Evolutionary conservation across 2,888 invertebrate species (phyloP).

Genomic region (Drosophila colorata): DNA sequence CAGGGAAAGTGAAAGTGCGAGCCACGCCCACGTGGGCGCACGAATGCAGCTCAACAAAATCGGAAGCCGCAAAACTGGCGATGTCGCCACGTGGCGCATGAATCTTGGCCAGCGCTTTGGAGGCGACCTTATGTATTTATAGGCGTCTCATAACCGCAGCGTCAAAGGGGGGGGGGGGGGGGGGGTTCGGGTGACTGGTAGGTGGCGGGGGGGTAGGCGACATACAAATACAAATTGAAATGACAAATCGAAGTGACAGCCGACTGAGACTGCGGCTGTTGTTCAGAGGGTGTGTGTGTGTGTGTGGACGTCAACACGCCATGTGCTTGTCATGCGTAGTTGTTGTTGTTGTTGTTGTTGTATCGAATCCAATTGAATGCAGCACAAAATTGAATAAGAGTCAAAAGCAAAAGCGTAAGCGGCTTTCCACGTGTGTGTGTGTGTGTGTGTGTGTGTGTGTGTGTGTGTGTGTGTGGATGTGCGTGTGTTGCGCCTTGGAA

Average conservation of each 20-base stretch:
- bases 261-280: conserved; percentile 8
- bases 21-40: conserved; percentile 7
- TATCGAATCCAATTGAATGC: conserved; percentile 76
- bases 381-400: conserved; percentile 77
- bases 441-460: conserved; percentile 13
- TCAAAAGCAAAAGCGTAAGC: conserved; percentile 76
- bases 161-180: not conserved
- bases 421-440: conserved; percentile 50
- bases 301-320: conserved; percentile 23
- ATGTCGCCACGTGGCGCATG: conserved; percentile 33
- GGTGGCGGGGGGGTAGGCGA: not conserved
- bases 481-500: conserved; percentile 53
- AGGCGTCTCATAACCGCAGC: conserved; percentile 53
- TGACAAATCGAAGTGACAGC: conserved; percentile 64
- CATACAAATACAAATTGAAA: conserved; percentile 68
- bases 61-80: conserved; percentile 50
- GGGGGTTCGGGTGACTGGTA: too few species aligned
- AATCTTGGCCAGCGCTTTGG: conserved; percentile 24
- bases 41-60: conserved; percentile 13
- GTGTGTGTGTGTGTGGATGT: conserved; percentile 18
- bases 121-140: conserved; percentile 34
- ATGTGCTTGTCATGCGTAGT: conserved; percentile 36
- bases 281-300: conserved; percentile 1
- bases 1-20: not conserved
- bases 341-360: conserved; percentile 29